Percentiles rank a stretch among this genome's conserved stretches.
phyloP scores from a whole-genome alignment of 1,140 invertebrate genomes.

The Hyposmocoma kahamanoa region DNA sequence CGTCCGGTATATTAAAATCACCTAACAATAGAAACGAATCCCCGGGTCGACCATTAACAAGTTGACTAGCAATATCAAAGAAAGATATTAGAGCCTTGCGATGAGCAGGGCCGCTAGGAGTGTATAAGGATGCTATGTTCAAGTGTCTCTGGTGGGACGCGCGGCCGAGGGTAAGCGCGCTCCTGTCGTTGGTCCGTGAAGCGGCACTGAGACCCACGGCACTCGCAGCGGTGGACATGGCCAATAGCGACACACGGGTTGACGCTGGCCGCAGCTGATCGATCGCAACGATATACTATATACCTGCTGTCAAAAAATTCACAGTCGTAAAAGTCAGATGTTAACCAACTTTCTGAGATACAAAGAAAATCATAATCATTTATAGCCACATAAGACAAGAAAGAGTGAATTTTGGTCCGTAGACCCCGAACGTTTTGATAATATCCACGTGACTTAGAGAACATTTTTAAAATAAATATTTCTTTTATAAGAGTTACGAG shows the following conservation, averaged over 20 bases:
- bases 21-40: not conserved
- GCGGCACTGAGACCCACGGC: not conserved
- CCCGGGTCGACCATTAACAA: not conserved
- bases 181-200: not conserved
- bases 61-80: not conserved
- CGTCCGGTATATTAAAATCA: not conserved
- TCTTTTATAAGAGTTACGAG: too few species aligned
- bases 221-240: not conserved
- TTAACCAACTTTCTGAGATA: not conserved
- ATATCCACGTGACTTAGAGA: too few species aligned
- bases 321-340: not conserved
- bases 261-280: not conserved
- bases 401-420: not conserved
- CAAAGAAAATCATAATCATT: not conserved
- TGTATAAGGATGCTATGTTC: not conserved
- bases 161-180: not conserved
- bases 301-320: not conserved
- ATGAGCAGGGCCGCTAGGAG: not conserved
- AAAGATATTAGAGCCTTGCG: not conserved
- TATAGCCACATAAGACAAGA: not conserved
- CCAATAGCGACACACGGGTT: not conserved
- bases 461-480: too few species aligned
- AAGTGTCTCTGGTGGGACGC: too few species aligned
- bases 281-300: not conserved
- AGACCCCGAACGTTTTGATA: not conserved